These are phyloP conservation scores for Oreochromis grahami DNA, from an alignment of 2,797 vertebrate species.

Conservation along the genomic window DNA sequence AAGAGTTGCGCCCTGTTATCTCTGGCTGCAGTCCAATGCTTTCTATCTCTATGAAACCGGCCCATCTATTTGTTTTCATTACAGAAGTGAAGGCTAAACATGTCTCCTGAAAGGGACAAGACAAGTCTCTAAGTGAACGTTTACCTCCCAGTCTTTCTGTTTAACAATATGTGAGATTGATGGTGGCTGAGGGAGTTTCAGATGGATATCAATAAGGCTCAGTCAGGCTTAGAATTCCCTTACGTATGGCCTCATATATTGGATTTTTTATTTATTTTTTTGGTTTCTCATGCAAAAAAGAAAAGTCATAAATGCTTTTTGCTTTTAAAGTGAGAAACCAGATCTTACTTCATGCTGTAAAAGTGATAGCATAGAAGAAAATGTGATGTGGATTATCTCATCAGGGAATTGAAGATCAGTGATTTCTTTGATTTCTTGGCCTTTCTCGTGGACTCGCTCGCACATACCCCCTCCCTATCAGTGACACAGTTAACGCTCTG, in stretches of 20 bases:
- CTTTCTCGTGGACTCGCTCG: background rate
- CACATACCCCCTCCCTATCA: background rate
- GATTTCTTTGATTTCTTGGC: constrained; percentile 44
- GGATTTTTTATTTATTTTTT: background rate
- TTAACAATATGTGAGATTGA: constrained; percentile 29
- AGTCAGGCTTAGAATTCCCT: background rate
- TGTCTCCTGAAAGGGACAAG: constrained; percentile 44
- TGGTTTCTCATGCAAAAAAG: constrained; percentile 2
- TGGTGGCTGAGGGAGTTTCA: background rate
- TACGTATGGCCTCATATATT: constrained; percentile 13
- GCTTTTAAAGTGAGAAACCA: constrained; percentile 14
- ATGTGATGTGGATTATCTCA: constrained; percentile 41
- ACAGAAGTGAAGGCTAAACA: constrained; percentile 60
- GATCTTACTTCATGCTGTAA: constrained; percentile 13
- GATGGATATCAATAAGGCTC: constrained; percentile 32
- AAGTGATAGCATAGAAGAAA: constrained; percentile 26
- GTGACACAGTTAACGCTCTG: constrained; percentile 34
- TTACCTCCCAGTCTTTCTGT: constrained; percentile 15
- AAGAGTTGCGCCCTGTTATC: constrained; percentile 36
- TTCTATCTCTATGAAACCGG: constrained; percentile 41
- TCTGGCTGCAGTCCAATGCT: constrained; percentile 31
- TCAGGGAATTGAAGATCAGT: constrained; percentile 43
- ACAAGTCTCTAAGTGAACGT: constrained; percentile 31
- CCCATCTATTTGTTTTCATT: constrained; percentile 67
- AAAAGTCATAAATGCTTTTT: constrained; percentile 17